phyloP scores from a whole-genome alignment of 2,888 invertebrate species.

The Zeuzera pyrina region DNA sequence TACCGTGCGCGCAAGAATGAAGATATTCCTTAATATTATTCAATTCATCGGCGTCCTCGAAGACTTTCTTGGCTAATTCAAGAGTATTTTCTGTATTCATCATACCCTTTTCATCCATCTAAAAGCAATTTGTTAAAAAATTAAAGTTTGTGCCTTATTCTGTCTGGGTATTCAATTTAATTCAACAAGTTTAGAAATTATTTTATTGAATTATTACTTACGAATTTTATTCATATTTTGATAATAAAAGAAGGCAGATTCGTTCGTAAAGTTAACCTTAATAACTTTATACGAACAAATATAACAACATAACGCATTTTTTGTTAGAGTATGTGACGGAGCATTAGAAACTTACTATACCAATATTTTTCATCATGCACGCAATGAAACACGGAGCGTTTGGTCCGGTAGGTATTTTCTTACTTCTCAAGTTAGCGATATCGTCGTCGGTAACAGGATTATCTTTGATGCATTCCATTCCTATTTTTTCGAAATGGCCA shows the following conservation, averaged over 20 bases:
- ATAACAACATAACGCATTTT: too few relatives aligned
- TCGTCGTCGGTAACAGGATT: constrained; percentile 35
- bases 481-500: constrained; percentile 39
- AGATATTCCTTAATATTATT: constrained; percentile 41
- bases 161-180: too few relatives aligned
- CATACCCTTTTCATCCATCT: constrained; percentile 49
- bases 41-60: constrained; percentile 44
- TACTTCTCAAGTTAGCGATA: constrained; percentile 30
- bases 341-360: constrained; percentile 53
- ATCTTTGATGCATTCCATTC: constrained; percentile 38
- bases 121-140: constrained; percentile 9
- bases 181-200: too few relatives aligned
- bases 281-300: too few relatives aligned
- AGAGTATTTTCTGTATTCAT: constrained; percentile 43
- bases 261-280: too few relatives aligned
- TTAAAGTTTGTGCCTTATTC: neutral
- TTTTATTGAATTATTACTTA: too few relatives aligned
- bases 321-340: too few relatives aligned
- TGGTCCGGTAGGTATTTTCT: constrained; percentile 33
- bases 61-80: constrained; percentile 40
- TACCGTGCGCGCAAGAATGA: constrained; percentile 46
- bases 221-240: too few relatives aligned
- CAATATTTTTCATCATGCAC: constrained; percentile 44
- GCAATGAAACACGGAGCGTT: constrained; percentile 52
- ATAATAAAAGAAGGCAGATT: too few relatives aligned